Evolutionary conservation across 2,888 invertebrate species (phyloP).

Genomic region (Mellilla xanthometata): DNA sequence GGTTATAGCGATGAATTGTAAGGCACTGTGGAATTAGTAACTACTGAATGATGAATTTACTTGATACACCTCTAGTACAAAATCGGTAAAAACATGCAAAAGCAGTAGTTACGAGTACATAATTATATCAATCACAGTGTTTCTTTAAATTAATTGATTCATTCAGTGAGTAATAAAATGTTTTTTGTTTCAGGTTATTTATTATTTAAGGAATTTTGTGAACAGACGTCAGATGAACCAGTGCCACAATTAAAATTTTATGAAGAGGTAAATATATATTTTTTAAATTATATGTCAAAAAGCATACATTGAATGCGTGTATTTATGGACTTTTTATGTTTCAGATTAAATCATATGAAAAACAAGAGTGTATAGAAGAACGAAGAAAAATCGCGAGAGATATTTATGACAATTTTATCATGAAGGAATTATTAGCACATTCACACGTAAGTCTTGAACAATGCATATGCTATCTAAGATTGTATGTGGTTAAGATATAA

Average conservation of each 20-base stretch:
- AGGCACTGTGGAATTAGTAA: too few species aligned
- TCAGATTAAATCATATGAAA: constrained; percentile 99
- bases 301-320: constrained; percentile 9
- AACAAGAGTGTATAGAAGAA: constrained; percentile 98
- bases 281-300: constrained; percentile 10
- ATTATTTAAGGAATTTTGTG: constrained; percentile 99
- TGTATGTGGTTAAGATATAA: too few species aligned
- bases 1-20: too few species aligned
- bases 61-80: too few species aligned
- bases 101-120: too few species aligned
- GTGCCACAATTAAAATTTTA: constrained; percentile 99
- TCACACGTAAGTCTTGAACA: constrained; percentile 97
- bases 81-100: too few species aligned
- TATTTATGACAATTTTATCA: constrained; percentile 99
- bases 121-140: too few species aligned
- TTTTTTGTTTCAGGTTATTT: constrained; percentile 93
- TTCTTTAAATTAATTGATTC: too few species aligned
- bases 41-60: too few species aligned
- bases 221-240: constrained; percentile 97
- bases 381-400: constrained; percentile 96
- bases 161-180: constrained; percentile 29
- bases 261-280: constrained; percentile 97
- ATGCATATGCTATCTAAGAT: too few species aligned
- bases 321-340: constrained; percentile 47
- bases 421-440: constrained; percentile 99